phyloP scores from a whole-genome alignment of 1,140 invertebrate species.

The Goniozus legneri region DNA sequence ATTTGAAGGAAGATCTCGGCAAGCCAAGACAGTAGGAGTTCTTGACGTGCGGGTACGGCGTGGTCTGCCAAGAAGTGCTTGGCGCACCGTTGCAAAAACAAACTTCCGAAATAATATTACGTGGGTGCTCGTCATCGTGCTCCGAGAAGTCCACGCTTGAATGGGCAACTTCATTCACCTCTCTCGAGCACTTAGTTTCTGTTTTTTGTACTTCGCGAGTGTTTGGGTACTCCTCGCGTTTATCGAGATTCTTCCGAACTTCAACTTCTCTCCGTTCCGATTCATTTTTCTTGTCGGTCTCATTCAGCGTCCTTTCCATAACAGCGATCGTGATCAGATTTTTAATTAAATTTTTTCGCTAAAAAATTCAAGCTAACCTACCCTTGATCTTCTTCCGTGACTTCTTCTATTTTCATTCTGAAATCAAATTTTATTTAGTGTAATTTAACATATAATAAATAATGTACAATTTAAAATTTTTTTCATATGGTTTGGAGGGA shows the following conservation, averaged over 20 bases:
- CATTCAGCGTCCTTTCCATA: too few relatives aligned
- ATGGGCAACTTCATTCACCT: too few relatives aligned
- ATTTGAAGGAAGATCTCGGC: background rate
- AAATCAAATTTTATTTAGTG: constrained; percentile 3
- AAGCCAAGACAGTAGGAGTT: constrained; percentile 22
- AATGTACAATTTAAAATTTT: background rate
- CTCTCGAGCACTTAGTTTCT: too few relatives aligned
- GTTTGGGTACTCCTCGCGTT: too few relatives aligned
- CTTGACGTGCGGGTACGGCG: constrained; percentile 28
- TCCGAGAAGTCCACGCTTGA: too few relatives aligned
- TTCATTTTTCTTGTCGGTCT: too few relatives aligned
- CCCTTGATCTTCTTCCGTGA: background rate
- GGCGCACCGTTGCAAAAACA: constrained; percentile 34
- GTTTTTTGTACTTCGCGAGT: too few relatives aligned
- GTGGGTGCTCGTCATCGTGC: too few relatives aligned
- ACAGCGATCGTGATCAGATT: too few relatives aligned
- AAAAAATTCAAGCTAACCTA: background rate
- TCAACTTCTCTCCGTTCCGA: too few relatives aligned
- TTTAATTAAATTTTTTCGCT: too few relatives aligned
- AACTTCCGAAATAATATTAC: constrained; percentile 8
- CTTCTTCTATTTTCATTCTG: constrained; percentile 36
- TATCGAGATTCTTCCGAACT: too few relatives aligned
- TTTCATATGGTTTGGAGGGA: background rate
- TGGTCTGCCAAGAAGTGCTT: constrained; percentile 20
- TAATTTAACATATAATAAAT: background rate